A percentile compares a stretch with the other conserved stretches of the same genome.
Evolutionary conservation across 2,113 vertebrate species (phyloP).

Genomic region (Python bivittatus): DNA sequence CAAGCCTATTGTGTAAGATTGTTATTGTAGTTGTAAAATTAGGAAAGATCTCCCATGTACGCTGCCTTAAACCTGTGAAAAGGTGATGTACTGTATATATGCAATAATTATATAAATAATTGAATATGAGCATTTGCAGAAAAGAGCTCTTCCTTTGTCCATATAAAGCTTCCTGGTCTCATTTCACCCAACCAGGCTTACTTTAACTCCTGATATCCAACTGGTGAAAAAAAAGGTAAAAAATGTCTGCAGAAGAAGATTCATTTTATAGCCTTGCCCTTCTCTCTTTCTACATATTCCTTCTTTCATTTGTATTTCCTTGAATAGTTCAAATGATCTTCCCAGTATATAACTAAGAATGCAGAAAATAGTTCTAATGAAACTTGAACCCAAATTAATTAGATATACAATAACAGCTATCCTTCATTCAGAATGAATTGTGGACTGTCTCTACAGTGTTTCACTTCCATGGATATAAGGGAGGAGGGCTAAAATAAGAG

Average conservation of each 20-base stretch:
- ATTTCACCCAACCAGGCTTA: background rate
- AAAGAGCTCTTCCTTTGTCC: background rate
- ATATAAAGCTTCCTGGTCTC: background rate
- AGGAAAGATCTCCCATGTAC: too few species aligned
- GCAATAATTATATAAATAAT: too few species aligned
- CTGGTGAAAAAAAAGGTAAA: background rate
- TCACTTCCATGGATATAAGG: too few species aligned
- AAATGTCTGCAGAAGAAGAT: background rate
- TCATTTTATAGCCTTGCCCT: background rate
- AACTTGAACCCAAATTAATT: background rate
- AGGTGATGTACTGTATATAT: too few species aligned
- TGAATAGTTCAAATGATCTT: background rate
- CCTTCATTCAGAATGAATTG: background rate
- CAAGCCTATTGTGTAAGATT: too few species aligned
- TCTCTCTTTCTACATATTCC: background rate
- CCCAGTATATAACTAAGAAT: background rate
- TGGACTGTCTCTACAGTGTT: too few species aligned
- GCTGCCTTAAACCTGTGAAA: too few species aligned
- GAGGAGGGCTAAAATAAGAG: too few species aligned
- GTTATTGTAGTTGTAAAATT: too few species aligned
- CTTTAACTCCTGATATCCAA: background rate
- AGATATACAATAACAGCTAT: background rate
- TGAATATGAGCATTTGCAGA: too few species aligned
- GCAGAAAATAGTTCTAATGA: background rate
- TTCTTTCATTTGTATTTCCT: background rate